phyloP scores from a whole-genome alignment of 2,888 invertebrate genomes.

The Trachelus troglodyta region DNA sequence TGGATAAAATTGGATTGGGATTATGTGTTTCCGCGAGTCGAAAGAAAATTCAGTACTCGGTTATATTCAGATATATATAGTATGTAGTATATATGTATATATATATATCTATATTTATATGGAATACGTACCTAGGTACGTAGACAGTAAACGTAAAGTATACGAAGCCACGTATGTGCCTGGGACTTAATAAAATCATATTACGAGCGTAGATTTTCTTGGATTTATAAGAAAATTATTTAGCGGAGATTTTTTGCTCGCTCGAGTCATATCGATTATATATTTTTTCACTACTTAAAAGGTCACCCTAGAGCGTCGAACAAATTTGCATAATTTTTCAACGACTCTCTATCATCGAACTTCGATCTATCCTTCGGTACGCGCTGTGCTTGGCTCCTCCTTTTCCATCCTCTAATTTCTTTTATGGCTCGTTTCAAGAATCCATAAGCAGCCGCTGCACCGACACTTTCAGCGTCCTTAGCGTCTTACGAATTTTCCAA shows the following conservation, averaged over 20 bases:
- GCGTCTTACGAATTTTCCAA: background rate
- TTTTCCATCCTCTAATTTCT: background rate
- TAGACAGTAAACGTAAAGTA: background rate
- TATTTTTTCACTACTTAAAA: background rate
- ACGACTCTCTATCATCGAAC: background rate
- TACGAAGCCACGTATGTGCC: background rate
- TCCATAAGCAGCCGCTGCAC: background rate
- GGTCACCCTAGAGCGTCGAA: background rate
- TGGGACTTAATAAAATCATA: background rate
- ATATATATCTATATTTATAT: background rate
- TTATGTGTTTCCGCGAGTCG: slow-evolving; percentile 13
- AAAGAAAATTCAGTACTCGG: background rate
- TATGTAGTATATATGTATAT: background rate
- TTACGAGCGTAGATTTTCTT: background rate
- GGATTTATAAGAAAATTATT: background rate
- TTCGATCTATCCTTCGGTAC: background rate
- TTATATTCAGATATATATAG: background rate
- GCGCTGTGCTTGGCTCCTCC: background rate
- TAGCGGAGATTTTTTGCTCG: background rate
- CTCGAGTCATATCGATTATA: background rate
- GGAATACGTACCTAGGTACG: background rate
- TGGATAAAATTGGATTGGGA: slow-evolving; percentile 46
- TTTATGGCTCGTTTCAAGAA: background rate
- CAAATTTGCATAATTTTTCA: background rate
- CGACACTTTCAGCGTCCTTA: background rate